Base-by-base conservation (phyloP, 1,140 invertebrate species). In the Drosophila obscura region DNA sequence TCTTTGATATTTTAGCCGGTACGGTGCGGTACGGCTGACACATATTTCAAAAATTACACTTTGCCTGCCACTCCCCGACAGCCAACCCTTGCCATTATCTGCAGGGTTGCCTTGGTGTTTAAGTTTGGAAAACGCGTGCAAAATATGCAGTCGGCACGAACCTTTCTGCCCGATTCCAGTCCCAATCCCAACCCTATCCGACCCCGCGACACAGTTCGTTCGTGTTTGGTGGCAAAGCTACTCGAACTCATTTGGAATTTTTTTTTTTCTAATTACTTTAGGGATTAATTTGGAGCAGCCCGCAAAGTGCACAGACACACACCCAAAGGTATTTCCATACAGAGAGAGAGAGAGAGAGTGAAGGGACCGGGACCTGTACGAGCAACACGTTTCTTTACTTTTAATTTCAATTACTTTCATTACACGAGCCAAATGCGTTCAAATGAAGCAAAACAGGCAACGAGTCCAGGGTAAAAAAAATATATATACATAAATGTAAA, bases 371-470 rank as follows among this genome's bases (percentile, higher is more conserved):
- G 28, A 65, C 39, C 59, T 24, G 61, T 43, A 74, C 67, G 69
- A 78, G 83, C 84, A 90, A 89, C 84, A 89, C 84, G 85, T 89
- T 89, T 89, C 85, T 89, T 89, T 78, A 89, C 84, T 90, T 89
- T 89, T 89, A 89, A 89, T 89, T 89, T 89, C 84, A 89, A 89
- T 90, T 89, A 90, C 85, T 78, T 89, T 89, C 89, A 90, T 84
- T 89, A 81, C 77, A 76, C 72, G 58, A 44, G 72, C 58, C 76
- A 88, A 88, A 89, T 80, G 84, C 65, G 84, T 68, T 80, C 76
- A 89, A 89, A 89, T 88, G 83, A 89, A 80, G 83, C 77, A 73
- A 80, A 76, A 75, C 64, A 58, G 65, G 31, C 52, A 46, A 56
- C 39, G 24, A 45, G 35, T 39, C 11, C 35, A 13, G 43, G 16